Base-by-base conservation (phyloP, 2,888 invertebrate genomes). In the Latheticus oryzae region DNA sequence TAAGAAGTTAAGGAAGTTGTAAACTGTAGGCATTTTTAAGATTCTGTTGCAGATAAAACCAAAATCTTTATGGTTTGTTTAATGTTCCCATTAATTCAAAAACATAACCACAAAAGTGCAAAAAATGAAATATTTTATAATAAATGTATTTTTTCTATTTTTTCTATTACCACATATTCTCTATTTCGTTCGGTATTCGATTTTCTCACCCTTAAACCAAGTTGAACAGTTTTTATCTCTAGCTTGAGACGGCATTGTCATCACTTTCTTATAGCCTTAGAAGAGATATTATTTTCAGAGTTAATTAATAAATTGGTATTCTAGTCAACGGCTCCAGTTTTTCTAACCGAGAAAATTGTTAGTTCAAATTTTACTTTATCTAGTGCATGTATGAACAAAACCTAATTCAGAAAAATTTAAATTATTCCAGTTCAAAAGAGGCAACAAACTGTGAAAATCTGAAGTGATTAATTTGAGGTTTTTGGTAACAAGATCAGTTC, bases 221-320 rank as follows among this genome's bases (percentile, higher is more conserved):
- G 42, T 61, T 64, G 58, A 61, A 61, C 57, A 54, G 60, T 65
- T 65, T 62, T 63, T 62, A 63, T 63, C 65, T 58, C 60, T 45
- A 51, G 40, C 50, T 54, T 51, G 51, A 45, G 60, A 64, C 60
- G 58, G 66, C 64, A 64, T 66, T 66, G 66, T 66, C 66, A 66
- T 66, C 66, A 62, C 60, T 66, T 64, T 64, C 66, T 64, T 64
- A 61, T 63, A 63, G 55, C 64, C 60, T 58, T 61, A 62, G 61
- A 60, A 64, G 58, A 63, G 61, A 61, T 65, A 64, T 64, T 62
- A 62, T 65, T 65, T 63, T 64, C 54, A 24, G 58, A 54, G 62
- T 67, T 64, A 67, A 67, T 66, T 67, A 67, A 67, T 67, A 67
- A 66, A 65, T 67, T 66, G 64, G 58, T 65, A 67, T 67, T 67